Percentiles rank a stretch among this genome's conserved stretches.
Evolutionary conservation across 2,113 vertebrate species (phyloP).

Genomic region (Upupa epops): DNA sequence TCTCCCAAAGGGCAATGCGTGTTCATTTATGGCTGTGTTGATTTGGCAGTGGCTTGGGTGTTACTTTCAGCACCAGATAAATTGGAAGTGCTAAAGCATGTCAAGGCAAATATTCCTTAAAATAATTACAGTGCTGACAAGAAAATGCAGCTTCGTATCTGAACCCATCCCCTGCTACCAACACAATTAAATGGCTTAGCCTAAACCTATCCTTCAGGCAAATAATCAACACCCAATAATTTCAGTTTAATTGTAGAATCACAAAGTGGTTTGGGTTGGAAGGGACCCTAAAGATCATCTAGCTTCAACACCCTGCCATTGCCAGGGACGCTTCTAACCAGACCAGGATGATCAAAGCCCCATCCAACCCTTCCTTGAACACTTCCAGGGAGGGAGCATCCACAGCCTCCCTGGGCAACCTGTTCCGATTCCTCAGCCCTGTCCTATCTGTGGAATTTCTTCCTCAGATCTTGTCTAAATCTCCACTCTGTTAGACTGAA

Average conservation of each 20-base stretch:
- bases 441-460: too few species aligned
- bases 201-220: background rate
- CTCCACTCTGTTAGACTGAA: too few species aligned
- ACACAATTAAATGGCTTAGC: background rate
- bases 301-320: too few species aligned
- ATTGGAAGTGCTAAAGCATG: background rate
- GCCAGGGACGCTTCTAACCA: too few species aligned
- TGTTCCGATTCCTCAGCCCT: too few species aligned
- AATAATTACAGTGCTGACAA: background rate
- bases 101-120: background rate
- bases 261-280: too few species aligned
- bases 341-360: too few species aligned
- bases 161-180: background rate
- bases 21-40: background rate
- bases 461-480: too few species aligned
- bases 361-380: too few species aligned
- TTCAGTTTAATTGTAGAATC: background rate
- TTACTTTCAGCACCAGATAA: background rate
- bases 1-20: constrained; percentile 4
- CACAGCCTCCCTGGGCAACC: too few species aligned
- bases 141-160: background rate
- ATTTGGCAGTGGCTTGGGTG: background rate
- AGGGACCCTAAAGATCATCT: too few species aligned
- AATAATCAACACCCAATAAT: background rate
- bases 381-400: too few species aligned